These are phyloP conservation scores for Hymenopus coronatus DNA, from an alignment of 2,888 invertebrate species.

Conservation along the genomic window DNA sequence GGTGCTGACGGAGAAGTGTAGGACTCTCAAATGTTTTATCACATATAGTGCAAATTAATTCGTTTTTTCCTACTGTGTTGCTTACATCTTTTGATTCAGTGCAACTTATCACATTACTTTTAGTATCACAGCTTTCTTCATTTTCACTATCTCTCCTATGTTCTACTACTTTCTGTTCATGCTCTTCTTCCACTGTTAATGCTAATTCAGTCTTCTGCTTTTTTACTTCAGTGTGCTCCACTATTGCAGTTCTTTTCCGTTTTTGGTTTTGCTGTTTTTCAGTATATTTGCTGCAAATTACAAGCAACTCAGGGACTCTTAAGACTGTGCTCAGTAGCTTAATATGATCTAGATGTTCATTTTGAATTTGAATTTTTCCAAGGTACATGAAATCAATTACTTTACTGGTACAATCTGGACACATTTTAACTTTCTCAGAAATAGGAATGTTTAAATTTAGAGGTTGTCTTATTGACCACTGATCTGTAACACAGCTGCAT, in stretches of 20 bases:
- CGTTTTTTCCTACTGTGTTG: not conserved
- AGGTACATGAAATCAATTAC: constrained; percentile 33
- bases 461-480: constrained; percentile 26
- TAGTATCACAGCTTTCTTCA: not conserved
- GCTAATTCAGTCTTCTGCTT: not conserved
- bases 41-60: constrained; percentile 24
- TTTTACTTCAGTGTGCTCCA: not conserved
- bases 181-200: not conserved
- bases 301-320: constrained; percentile 19
- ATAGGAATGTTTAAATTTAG: constrained; percentile 17
- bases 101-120: not conserved
- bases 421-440: constrained; percentile 5
- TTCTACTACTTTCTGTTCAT: not conserved
- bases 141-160: not conserved
- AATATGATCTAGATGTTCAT: constrained; percentile 28
- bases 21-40: constrained; percentile 20
- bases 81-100: not conserved
- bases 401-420: constrained; percentile 27
- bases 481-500: not conserved
- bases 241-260: not conserved
- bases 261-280: not conserved
- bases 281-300: constrained; percentile 25
- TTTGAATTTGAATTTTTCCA: constrained; percentile 29
- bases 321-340: constrained; percentile 19
- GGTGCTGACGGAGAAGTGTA: constrained; percentile 24